Percentiles rank a stretch among this genome's conserved stretches.
These are phyloP conservation scores for Amniataba percoides DNA, from an alignment of 2,797 vertebrate genomes.

Conservation along the genomic window DNA sequence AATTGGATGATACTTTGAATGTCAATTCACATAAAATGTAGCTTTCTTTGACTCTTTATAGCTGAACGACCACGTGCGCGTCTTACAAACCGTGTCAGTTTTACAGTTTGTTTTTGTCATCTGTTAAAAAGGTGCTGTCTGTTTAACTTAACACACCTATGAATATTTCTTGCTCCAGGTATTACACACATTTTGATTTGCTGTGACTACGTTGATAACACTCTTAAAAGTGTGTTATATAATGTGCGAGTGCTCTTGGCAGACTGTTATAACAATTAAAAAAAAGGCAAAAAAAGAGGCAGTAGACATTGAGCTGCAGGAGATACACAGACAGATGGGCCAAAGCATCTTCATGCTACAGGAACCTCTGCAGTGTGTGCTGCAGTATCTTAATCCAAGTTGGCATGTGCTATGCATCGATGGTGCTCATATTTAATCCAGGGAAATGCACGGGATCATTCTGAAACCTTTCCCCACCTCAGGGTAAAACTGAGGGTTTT, in stretches of 20 bases:
- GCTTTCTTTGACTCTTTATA: constrained; percentile 8
- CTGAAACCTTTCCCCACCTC: constrained; percentile 21
- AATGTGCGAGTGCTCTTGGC: background rate
- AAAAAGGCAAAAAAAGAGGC: background rate
- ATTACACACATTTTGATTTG: background rate
- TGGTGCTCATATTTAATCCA: constrained; percentile 31
- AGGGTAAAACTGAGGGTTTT: constrained; percentile 7
- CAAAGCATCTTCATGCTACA: constrained; percentile 13
- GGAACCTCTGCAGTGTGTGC: constrained; percentile 15
- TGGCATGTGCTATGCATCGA: constrained; percentile 1
- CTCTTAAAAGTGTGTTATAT: background rate
- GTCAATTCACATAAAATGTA: constrained; percentile 33
- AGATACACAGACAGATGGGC: background rate
- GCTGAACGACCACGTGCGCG: no score
- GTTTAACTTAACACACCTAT: background rate
- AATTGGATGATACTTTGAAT: constrained; percentile 35
- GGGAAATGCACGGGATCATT: constrained; percentile 15
- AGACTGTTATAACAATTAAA: background rate
- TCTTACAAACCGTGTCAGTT: no score
- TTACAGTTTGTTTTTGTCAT: background rate
- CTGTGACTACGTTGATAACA: background rate
- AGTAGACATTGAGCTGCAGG: background rate
- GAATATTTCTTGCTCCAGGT: background rate
- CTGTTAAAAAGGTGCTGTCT: background rate
- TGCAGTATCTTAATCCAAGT: constrained; percentile 26